These are phyloP conservation scores for Leistus spinibarbis DNA, from an alignment of 2,888 invertebrate genomes.

Conservation along the genomic window DNA sequence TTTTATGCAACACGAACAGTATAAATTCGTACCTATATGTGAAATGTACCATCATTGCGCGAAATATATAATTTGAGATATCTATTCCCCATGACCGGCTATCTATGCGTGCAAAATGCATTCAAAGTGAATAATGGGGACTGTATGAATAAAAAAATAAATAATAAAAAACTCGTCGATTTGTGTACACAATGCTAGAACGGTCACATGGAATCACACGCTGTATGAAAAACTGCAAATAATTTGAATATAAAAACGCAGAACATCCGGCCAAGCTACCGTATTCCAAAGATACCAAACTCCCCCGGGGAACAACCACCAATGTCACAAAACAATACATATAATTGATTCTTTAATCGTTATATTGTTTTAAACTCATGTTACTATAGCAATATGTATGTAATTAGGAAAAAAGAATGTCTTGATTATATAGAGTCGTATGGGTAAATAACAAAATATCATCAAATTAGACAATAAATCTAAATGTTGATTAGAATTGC, in stretches of 20 bases:
- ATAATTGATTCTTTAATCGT: neutral
- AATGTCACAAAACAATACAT: neutral
- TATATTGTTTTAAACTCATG: neutral
- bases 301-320: neutral
- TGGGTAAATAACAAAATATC: too few species aligned
- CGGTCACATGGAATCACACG: conserved; percentile 1
- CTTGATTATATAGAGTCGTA: too few species aligned
- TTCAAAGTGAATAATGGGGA: neutral
- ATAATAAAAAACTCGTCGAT: neutral
- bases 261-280: conserved; percentile 37
- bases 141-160: neutral
- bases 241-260: conserved; percentile 39
- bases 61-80: neutral
- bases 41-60: neutral
- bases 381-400: neutral
- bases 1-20: too few species aligned
- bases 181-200: conserved; percentile 12
- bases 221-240: conserved; percentile 38
- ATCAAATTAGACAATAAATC: too few species aligned
- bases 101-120: neutral
- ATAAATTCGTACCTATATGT: too few species aligned
- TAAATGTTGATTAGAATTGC: too few species aligned
- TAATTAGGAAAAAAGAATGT: neutral
- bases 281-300: neutral
- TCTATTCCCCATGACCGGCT: neutral